Evolutionary conservation across 2,888 invertebrate species (phyloP).

Genomic region (Netelia inedita): DNA sequence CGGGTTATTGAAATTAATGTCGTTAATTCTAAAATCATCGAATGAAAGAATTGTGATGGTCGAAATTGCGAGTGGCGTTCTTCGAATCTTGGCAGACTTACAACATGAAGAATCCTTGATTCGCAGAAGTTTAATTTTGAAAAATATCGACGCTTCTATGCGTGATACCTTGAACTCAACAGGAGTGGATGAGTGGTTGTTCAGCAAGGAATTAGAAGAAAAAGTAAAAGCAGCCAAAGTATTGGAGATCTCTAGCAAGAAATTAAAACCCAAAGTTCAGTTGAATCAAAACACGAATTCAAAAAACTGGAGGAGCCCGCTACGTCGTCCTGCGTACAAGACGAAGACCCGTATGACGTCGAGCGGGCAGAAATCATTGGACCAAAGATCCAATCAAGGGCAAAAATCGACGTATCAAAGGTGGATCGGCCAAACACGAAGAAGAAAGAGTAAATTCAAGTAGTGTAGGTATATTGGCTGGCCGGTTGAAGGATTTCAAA

Average conservation of each 20-base stretch:
- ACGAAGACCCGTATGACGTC: conserved; percentile 12
- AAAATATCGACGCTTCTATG: conserved; percentile 57
- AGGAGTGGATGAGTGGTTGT: conserved; percentile 18
- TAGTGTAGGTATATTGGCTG: too few species aligned
- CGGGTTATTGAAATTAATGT: conserved; percentile 42
- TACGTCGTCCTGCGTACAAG: conserved; percentile 8
- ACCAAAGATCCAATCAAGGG: too few species aligned
- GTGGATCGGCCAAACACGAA: too few species aligned
- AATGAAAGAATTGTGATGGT: conserved; percentile 7
- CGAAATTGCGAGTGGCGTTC: conserved; percentile 31
- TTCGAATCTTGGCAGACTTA: conserved; percentile 51
- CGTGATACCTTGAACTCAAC: conserved; percentile 53
- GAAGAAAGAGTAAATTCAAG: too few species aligned
- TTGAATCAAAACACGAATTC: conserved; percentile 3
- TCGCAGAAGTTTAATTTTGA: conserved; percentile 53
- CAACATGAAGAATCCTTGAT: conserved; percentile 64
- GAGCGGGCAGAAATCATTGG: conserved; percentile 13
- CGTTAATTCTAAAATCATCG: conserved; percentile 10
- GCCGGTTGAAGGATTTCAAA: too few species aligned
- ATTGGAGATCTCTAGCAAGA: conserved; percentile 42
- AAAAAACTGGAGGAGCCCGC: conserved; percentile 67
- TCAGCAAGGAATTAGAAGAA: conserved; percentile 44
- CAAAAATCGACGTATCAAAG: too few species aligned
- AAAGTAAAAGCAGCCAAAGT: conserved; percentile 54
- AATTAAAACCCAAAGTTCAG: conserved; percentile 25